phyloP scores from a whole-genome alignment of 2,113 vertebrate species.

The Leptocoma aspasia region DNA sequence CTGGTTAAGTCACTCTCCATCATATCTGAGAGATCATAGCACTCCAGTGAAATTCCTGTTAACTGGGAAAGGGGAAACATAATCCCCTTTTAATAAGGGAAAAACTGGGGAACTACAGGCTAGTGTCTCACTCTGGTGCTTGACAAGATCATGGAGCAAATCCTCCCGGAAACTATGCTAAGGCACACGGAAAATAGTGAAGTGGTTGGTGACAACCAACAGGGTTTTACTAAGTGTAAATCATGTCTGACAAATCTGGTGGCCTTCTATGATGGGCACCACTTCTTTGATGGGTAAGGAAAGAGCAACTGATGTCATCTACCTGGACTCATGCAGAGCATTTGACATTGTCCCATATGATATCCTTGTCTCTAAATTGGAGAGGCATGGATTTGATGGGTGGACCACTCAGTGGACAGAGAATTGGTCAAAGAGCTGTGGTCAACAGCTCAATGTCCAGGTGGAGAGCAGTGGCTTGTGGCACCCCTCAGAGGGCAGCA shows the following conservation, averaged over 20 bases:
- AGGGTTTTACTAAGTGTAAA: background rate
- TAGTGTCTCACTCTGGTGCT: background rate
- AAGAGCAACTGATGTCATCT: background rate
- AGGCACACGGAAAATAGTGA: background rate
- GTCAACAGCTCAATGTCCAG: background rate
- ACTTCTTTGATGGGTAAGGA: background rate
- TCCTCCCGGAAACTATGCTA: rapidly evolving
- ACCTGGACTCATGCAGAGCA: rapidly evolving
- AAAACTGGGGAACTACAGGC: background rate
- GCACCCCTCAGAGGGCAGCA: background rate
- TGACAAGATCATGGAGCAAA: background rate
- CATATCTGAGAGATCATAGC: background rate
- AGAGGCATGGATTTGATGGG: background rate
- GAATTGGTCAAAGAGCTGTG: background rate
- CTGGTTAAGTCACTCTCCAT: background rate
- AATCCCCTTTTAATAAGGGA: background rate
- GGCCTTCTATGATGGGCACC: background rate
- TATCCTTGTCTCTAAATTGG: background rate
- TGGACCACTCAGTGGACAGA: too few relatives aligned
- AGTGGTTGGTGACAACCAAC: background rate
- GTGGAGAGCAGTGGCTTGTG: background rate
- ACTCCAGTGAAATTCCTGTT: background rate
- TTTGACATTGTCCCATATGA: background rate
- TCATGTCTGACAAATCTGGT: background rate
- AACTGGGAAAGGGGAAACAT: background rate